These are phyloP conservation scores for Hylaeus anthracinus DNA, from an alignment of 1,140 invertebrate genomes.

Conservation along the genomic window DNA sequence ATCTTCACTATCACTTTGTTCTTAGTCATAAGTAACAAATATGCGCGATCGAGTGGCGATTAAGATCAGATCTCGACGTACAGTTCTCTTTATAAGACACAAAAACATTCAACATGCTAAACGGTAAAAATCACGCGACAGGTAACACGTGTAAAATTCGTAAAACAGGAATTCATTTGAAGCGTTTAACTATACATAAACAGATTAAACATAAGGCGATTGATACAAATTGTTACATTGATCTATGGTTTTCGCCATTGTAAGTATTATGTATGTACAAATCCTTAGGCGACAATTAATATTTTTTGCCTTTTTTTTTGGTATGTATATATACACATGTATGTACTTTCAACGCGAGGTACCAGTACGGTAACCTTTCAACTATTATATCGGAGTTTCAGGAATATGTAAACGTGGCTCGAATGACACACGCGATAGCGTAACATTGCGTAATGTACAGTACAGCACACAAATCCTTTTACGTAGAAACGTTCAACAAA, in stretches of 20 bases:
- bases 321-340: constrained; percentile 47
- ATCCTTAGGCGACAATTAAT: constrained; percentile 25
- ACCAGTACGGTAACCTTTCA: constrained; percentile 10
- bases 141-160: constrained; percentile 34
- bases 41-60: constrained; percentile 4
- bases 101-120: neutral
- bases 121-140: constrained; percentile 18
- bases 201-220: constrained; percentile 17
- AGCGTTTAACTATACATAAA: constrained; percentile 39
- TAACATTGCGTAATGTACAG: constrained; percentile 32
- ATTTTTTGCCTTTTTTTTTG: constrained; percentile 26
- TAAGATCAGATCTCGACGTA: constrained; percentile 1
- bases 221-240: constrained; percentile 35
- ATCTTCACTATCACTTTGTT: neutral
- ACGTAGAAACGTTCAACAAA: constrained; percentile 27
- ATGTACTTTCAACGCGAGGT: constrained; percentile 43
- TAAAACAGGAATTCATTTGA: constrained; percentile 43
- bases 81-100: neutral
- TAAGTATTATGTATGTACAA: constrained; percentile 38
- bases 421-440: neutral
- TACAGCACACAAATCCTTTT: constrained; percentile 11
- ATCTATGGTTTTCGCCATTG: constrained; percentile 15
- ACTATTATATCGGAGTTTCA: constrained; percentile 30
- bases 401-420: constrained; percentile 17
- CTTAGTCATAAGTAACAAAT: constrained; percentile 17